Evolutionary conservation across 2,797 vertebrate species (phyloP), one percentile per base, ranked within the genome.

Genomic region (Limnodromus scolopaceus): DNA sequence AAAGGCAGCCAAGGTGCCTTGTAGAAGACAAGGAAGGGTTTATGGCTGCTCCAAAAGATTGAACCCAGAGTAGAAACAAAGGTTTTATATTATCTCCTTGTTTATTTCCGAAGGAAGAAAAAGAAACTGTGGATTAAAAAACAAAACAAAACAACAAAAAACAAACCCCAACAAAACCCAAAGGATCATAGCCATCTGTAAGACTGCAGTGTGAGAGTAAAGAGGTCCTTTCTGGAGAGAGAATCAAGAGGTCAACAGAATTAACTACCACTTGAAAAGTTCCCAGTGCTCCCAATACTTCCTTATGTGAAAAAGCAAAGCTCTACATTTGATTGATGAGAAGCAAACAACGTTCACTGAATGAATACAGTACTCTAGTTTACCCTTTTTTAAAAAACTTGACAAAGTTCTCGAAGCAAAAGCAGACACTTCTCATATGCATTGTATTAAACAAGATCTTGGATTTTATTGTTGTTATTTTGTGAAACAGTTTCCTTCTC

Each of bases 91-190:
- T 75, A 48, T 30, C 8, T 78, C 16, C 16, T 51, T 58, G 16
- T 81, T 82, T 78, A 68, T 25, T 84, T 82, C 28, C 63, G 43
- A 91, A 85, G n/a, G 28, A 66, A 46, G 27, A 45, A 76, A 84
- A 82, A 43, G 15, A 78, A 65, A 8, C 9, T 57, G 30, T 58
- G 19, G 5, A 41, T 80, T 83, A 63, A 4, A 6, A 49, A 32
- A 43, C 49, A 43, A 24, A 4, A 11, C 3, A 10, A 9, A 51
- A 13, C 16, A 18, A 2, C 3, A 22, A 5, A 11, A 17, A 7
- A 13, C 34, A 23, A 24, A 48, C 46, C 15, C 4, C 27, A 30
- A 63, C 22, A 45, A 24, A 9, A 2, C 14, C 39, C 16, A 19
- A 80, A 58, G 10, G 53, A 55, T 9, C 11, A 10, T 11, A 78